These are phyloP conservation scores for Chlorops oryzae DNA, from an alignment of 1,140 invertebrate species.

Conservation along the genomic window DNA sequence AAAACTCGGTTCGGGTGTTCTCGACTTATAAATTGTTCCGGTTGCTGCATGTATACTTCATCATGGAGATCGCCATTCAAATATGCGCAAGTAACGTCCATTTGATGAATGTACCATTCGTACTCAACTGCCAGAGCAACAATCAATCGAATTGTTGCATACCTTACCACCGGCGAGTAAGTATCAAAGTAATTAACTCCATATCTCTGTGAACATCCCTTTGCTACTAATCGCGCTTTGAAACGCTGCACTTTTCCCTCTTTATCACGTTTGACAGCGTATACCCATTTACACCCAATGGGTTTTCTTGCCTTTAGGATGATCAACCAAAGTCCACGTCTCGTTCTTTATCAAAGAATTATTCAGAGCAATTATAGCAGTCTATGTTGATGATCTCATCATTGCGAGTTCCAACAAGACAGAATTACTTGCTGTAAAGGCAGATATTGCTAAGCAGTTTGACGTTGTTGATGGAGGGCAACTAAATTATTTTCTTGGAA, in stretches of 20 bases:
- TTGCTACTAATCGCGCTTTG: slow-evolving; percentile 45
- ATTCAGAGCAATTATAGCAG: too few relatives aligned
- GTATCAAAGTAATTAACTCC: slow-evolving; percentile 43
- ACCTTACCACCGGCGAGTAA: slow-evolving; percentile 35
- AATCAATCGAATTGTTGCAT: slow-evolving; percentile 28
- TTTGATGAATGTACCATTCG: slow-evolving; percentile 8
- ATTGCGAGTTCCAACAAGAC: too few relatives aligned
- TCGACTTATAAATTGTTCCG: too few relatives aligned
- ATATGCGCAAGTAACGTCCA: slow-evolving; percentile 8
- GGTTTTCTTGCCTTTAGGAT: slow-evolving; percentile 11
- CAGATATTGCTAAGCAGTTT: too few relatives aligned
- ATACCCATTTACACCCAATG: slow-evolving; percentile 18
- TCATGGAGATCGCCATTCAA: slow-evolving; percentile 12
- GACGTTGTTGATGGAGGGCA: too few relatives aligned
- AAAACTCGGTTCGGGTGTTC: slow-evolving; percentile 24
- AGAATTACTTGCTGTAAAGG: too few relatives aligned
- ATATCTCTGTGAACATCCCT: slow-evolving; percentile 27
- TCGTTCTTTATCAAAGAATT: background rate
- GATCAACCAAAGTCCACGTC: slow-evolving; percentile 18
- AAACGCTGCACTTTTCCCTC: slow-evolving; percentile 18
- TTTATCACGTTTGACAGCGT: slow-evolving; percentile 22
- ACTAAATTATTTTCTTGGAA: too few relatives aligned
- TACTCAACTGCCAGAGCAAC: slow-evolving; percentile 19
- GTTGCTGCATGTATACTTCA: slow-evolving; percentile 12
- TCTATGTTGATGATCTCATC: too few relatives aligned